Percentiles rank a stretch among this genome's conserved stretches.
phyloP scores from a whole-genome alignment of 1,140 invertebrate species.

The Eueides isabella region DNA sequence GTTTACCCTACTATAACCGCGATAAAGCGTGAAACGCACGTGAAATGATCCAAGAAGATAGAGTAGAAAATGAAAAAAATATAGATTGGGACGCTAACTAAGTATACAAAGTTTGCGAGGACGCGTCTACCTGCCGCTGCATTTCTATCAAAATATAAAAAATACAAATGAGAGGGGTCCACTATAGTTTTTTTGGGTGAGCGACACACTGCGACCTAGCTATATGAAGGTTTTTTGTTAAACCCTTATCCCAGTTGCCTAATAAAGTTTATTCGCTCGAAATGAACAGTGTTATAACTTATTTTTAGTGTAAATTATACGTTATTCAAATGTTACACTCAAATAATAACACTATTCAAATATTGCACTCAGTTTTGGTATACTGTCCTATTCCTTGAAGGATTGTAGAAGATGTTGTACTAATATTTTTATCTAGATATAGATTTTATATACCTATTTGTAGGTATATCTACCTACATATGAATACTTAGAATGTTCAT shows the following conservation, averaged over 20 bases:
- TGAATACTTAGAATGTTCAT: neutral
- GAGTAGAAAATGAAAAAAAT: slow-evolving; percentile 43
- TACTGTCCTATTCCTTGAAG: too few relatives aligned
- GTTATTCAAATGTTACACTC: too few relatives aligned
- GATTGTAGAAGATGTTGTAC: too few relatives aligned
- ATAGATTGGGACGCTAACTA: slow-evolving; percentile 42
- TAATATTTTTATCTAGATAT: too few relatives aligned
- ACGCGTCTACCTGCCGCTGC: slow-evolving; percentile 70
- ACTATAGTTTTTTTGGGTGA: slow-evolving; percentile 72
- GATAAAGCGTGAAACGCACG: too few relatives aligned
- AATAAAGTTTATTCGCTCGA: slow-evolving; percentile 76
- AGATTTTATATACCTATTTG: too few relatives aligned
- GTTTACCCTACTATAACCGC: too few relatives aligned
- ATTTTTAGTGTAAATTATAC: slow-evolving; percentile 7
- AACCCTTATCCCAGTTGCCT: slow-evolving; percentile 73
- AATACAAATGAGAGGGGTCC: slow-evolving; percentile 71
- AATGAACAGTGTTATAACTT: slow-evolving; percentile 49
- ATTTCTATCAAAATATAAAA: slow-evolving; percentile 70
- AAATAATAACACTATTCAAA: too few relatives aligned
- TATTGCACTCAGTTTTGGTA: too few relatives aligned
- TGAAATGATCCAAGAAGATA: slow-evolving; percentile 10
- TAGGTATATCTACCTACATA: too few relatives aligned
- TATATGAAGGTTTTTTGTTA: slow-evolving; percentile 66
- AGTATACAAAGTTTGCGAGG: slow-evolving; percentile 65
- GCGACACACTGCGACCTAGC: slow-evolving; percentile 70